These are phyloP conservation scores for Furcula furcula DNA, from an alignment of 2,888 invertebrate genomes.

Conservation along the genomic window DNA sequence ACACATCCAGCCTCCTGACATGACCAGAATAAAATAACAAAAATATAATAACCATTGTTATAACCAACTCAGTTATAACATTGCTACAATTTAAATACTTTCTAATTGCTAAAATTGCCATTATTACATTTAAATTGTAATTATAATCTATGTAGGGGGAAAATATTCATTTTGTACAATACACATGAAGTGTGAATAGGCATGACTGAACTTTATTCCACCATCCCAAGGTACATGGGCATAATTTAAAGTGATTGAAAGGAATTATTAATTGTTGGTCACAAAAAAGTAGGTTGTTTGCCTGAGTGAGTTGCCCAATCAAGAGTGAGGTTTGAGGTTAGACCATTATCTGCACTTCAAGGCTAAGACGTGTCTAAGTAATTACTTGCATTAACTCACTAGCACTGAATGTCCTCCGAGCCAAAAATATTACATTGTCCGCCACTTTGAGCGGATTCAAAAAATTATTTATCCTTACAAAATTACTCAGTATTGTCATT, in stretches of 20 bases:
- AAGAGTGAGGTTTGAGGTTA: slow-evolving; percentile 56
- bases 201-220: slow-evolving; percentile 12
- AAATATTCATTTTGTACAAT: background rate
- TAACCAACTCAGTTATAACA: no score
- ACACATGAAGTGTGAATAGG: no score
- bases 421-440: slow-evolving; percentile 44
- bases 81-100: no score
- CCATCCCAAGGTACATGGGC: slow-evolving; percentile 18
- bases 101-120: no score
- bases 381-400: slow-evolving; percentile 55
- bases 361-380: slow-evolving; percentile 26
- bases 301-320: slow-evolving; percentile 22
- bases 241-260: background rate
- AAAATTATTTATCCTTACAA: slow-evolving; percentile 56
- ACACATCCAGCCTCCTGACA: slow-evolving; percentile 66
- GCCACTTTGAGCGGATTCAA: slow-evolving; percentile 43
- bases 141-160: no score
- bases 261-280: background rate
- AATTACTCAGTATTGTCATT: slow-evolving; percentile 74
- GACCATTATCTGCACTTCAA: slow-evolving; percentile 35
- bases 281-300: slow-evolving; percentile 30
- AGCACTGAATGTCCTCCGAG: slow-evolving; percentile 47
- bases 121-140: no score
- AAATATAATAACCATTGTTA: slow-evolving; percentile 5
- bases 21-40: slow-evolving; percentile 26